These are phyloP conservation scores for Camponotus pennsylvanicus DNA, from an alignment of 1,140 invertebrate genomes.

Conservation along the genomic window DNA sequence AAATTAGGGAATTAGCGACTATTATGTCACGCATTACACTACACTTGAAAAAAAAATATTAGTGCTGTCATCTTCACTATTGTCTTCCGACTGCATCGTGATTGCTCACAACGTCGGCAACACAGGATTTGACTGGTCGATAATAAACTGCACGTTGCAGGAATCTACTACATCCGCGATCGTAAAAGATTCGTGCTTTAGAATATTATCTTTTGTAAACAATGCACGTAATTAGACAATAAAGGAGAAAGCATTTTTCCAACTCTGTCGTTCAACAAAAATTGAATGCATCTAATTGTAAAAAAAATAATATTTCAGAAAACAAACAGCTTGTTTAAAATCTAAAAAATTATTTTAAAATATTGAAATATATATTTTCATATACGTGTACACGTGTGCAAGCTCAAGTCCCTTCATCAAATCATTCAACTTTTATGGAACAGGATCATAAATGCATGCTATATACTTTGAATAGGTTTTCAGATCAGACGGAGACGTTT, in stretches of 20 bases:
- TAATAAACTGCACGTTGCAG: slow-evolving; percentile 43
- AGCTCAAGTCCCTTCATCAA: not conserved
- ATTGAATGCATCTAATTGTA: not conserved
- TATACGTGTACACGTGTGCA: not conserved
- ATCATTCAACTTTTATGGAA: not conserved
- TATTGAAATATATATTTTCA: not conserved
- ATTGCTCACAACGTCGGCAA: slow-evolving; percentile 60
- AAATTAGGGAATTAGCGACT: too few relatives aligned
- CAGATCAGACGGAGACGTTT: not conserved
- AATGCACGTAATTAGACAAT: slow-evolving; percentile 6
- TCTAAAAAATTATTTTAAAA: not conserved
- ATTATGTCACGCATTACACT: too few relatives aligned
- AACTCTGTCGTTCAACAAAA: not conserved
- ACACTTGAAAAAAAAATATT: slow-evolving; percentile 34
- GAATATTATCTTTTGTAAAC: slow-evolving; percentile 5
- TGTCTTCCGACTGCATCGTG: not conserved
- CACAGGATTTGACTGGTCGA: slow-evolving; percentile 54
- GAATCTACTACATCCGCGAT: slow-evolving; percentile 54
- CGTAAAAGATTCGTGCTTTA: slow-evolving; percentile 36
- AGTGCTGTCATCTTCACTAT: slow-evolving; percentile 79
- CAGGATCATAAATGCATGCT: not conserved
- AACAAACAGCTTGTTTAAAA: not conserved
- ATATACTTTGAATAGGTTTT: not conserved
- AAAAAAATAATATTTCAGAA: not conserved
- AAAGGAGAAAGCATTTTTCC: slow-evolving; percentile 10